These are phyloP conservation scores for Pocota personata DNA, from an alignment of 2,888 invertebrate genomes.

Conservation along the genomic window DNA sequence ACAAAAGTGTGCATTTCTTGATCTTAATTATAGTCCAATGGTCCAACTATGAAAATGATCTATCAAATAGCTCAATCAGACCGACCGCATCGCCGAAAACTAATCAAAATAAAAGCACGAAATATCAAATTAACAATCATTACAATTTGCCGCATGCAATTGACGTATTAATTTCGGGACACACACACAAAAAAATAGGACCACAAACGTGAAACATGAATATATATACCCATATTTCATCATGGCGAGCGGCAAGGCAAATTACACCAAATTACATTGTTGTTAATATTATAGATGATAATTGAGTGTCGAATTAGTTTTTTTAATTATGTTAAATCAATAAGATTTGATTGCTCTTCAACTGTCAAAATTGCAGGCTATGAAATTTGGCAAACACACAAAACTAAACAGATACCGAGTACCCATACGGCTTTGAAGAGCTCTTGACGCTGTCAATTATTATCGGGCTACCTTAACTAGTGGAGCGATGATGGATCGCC, in stretches of 20 bases:
- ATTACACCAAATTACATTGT: conserved; percentile 21
- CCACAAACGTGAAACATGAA: background rate
- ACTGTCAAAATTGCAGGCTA: conserved; percentile 13
- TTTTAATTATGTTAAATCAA: conserved; percentile 4
- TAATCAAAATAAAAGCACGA: background rate
- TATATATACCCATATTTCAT: no score
- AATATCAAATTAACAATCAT: conserved; percentile 34
- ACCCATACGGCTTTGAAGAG: conserved; percentile 16
- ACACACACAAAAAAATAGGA: background rate
- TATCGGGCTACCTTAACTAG: conserved; percentile 10
- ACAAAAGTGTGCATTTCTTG: background rate
- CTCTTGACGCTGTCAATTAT: conserved; percentile 36
- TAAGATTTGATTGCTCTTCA: conserved; percentile 34
- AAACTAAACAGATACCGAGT: background rate
- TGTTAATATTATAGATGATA: background rate
- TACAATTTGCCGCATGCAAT: conserved; percentile 32
- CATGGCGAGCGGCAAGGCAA: background rate
- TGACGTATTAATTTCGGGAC: conserved; percentile 7
- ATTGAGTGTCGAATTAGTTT: conserved; percentile 10
- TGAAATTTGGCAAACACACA: background rate
- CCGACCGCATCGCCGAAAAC: background rate
- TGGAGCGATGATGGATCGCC: conserved; percentile 2
- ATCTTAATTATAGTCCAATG: conserved; percentile 4
- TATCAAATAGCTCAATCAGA: conserved; percentile 22
- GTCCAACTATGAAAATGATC: background rate